Evolutionary conservation across 2,888 invertebrate genomes (phyloP).

Genomic region (Hirtodrosophila duncani): DNA sequence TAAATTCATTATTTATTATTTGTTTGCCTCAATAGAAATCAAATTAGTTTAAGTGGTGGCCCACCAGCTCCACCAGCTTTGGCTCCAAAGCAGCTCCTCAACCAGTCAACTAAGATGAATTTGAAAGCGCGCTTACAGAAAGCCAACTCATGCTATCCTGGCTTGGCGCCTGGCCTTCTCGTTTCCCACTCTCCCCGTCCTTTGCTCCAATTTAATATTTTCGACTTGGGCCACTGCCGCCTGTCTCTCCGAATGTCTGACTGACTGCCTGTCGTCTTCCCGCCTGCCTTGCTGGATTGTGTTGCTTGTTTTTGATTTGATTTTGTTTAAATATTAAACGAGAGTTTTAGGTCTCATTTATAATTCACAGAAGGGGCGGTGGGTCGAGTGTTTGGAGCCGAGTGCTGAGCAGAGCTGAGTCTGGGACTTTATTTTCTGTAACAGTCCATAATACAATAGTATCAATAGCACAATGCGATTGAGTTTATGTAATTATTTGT

Average conservation of each 20-base stretch:
- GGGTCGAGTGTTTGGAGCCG: conserved; percentile 5
- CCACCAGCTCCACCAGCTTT: conserved; percentile 21
- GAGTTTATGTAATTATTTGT: conserved; percentile 62
- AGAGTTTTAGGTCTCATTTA: conserved; percentile 68
- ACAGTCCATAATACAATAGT: conserved; percentile 64
- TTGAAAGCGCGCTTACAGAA: conserved; percentile 51
- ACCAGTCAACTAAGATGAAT: conserved; percentile 44
- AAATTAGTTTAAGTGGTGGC: conserved; percentile 69
- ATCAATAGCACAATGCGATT: conserved; percentile 54
- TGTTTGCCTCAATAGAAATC: conserved; percentile 72
- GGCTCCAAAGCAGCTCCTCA: conserved; percentile 15
- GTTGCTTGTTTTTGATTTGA: conserved; percentile 54
- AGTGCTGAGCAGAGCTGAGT: conserved; percentile 14
- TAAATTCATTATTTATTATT: conserved; percentile 72
- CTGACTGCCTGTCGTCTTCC: conserved; percentile 32
- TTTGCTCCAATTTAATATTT: conserved; percentile 41
- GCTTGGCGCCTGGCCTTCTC: neutral
- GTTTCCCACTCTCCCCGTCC: neutral
- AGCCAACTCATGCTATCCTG: conserved; percentile 36
- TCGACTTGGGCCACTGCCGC: conserved; percentile 18
- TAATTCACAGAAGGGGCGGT: conserved; percentile 42
- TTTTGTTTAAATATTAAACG: conserved; percentile 71
- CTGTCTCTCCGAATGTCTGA: conserved; percentile 13
- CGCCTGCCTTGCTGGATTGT: conserved; percentile 9
- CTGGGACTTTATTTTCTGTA: conserved; percentile 63